A percentile compares a stretch with the other conserved stretches of the same genome.
Evolutionary conservation across 2,888 invertebrate genomes (phyloP).

Genomic region (Caenorhabditis sinica): DNA sequence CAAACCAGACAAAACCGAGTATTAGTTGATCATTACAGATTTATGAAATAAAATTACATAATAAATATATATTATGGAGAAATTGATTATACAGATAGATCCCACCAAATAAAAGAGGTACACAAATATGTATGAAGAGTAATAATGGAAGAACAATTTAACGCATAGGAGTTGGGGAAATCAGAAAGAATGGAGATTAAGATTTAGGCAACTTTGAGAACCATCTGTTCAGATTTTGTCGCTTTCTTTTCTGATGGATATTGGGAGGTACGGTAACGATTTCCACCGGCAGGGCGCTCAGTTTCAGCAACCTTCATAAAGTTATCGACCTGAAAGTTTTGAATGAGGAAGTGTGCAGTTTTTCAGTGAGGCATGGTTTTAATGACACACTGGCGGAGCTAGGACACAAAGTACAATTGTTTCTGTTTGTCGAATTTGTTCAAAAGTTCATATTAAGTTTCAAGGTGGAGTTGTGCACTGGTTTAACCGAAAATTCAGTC

Average conservation of each 20-base stretch:
- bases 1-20: slow-evolving; percentile 73
- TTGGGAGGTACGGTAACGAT: slow-evolving; percentile 47
- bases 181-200: background rate
- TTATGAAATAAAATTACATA: slow-evolving; percentile 31
- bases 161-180: slow-evolving; percentile 17
- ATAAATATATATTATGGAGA: background rate
- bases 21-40: slow-evolving; percentile 42
- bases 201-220: slow-evolving; percentile 42
- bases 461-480: background rate
- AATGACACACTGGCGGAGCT: slow-evolving; percentile 43
- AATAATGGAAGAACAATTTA: background rate
- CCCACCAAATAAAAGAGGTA: background rate
- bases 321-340: slow-evolving; percentile 78
- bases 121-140: slow-evolving; percentile 13
- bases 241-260: slow-evolving; percentile 27
- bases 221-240: slow-evolving; percentile 43
- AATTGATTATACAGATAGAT: background rate
- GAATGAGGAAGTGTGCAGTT: background rate
- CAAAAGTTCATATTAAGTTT: too few species aligned
- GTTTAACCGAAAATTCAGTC: too few species aligned
- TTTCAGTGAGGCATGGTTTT: background rate
- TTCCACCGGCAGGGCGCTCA: slow-evolving; percentile 70
- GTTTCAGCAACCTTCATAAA: slow-evolving; percentile 82
- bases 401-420: background rate
- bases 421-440: too few species aligned